Percentiles rank a stretch among this genome's conserved stretches.
Conservation (phyloP, 2,113 vertebrate genomes). For the Blennius ocellaris region DNA sequence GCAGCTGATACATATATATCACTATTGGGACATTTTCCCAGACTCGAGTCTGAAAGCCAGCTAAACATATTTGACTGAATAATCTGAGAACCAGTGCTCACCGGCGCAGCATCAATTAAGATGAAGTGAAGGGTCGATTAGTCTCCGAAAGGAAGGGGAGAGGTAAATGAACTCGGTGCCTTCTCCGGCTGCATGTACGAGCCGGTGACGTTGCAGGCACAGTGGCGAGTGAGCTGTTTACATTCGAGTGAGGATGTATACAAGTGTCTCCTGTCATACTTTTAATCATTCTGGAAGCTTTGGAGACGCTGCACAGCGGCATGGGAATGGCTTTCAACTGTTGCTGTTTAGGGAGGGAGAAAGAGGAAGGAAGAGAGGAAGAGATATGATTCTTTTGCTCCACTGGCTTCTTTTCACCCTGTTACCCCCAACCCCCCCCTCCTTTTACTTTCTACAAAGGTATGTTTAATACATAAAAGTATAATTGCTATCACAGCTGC, state of each 20-base stretch:
- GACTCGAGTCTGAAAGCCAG: conserved; percentile 49
- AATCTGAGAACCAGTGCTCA: conserved; percentile 48
- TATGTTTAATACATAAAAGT: conserved; percentile 76
- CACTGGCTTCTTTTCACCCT: conserved; percentile 56
- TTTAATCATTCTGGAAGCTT: conserved; percentile 68
- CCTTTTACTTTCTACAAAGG: conserved; percentile 45
- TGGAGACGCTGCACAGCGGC: conserved; percentile 42
- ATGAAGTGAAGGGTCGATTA: conserved; percentile 59
- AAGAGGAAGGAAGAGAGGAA: conserved; percentile 50
- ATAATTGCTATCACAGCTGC: conserved; percentile 77
- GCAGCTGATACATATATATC: not conserved
- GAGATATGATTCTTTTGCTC: conserved; percentile 67
- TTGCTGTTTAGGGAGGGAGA: conserved; percentile 63
- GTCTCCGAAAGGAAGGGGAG: conserved; percentile 53
- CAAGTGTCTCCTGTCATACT: conserved; percentile 65
- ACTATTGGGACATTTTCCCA: conserved; percentile 36
- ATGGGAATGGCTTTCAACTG: conserved; percentile 62
- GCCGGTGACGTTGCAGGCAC: conserved; percentile 7
- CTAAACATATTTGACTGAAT: conserved; percentile 57
- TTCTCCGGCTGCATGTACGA: conserved; percentile 26
- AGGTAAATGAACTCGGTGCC: conserved; percentile 33
- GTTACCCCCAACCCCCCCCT: conserved; percentile 24
- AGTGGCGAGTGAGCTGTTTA: conserved; percentile 47
- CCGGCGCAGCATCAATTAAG: conserved; percentile 65
- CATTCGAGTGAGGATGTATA: conserved; percentile 57